Conservation (phyloP, 2,113 vertebrate genomes). For the Urocolius indicus region DNA sequence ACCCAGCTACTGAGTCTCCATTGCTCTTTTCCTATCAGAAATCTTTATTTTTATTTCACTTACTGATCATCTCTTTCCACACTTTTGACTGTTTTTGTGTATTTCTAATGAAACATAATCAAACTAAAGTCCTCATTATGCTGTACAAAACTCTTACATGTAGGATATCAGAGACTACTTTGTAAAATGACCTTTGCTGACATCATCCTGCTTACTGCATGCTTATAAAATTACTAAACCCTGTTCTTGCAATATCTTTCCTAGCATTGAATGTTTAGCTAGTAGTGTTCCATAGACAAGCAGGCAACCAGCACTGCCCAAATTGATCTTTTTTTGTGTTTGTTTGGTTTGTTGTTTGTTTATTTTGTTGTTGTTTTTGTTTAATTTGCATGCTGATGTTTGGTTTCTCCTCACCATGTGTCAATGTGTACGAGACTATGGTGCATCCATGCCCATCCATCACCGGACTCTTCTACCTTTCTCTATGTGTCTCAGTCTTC, state of each 20-base stretch:
- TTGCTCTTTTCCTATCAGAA: constrained; percentile 7
- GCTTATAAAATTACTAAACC: constrained; percentile 46
- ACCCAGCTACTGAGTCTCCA: constrained; percentile 26
- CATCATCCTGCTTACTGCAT: constrained; percentile 56
- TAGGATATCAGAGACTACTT: constrained; percentile 15
- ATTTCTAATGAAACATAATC: constrained; percentile 29
- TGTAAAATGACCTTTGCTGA: background rate
- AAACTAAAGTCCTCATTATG: constrained; percentile 11
- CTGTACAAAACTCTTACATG: constrained; percentile 20
- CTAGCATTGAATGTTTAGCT: constrained; percentile 83
- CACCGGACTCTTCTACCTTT: constrained; percentile 71
- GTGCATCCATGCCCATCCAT: constrained; percentile 71
- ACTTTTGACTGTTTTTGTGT: constrained; percentile 36
- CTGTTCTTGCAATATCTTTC: constrained; percentile 72
- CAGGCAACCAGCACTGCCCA: constrained; percentile 99
- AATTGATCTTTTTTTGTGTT: constrained; percentile 76
- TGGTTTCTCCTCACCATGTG: constrained; percentile 15
- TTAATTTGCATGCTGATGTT: constrained; percentile 76
- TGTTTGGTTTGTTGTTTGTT: constrained; percentile 73
- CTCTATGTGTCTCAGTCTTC: constrained; percentile 29
- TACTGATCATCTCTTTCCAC: constrained; percentile 23
- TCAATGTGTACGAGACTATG: constrained; percentile 50
- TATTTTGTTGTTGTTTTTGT: constrained; percentile 57
- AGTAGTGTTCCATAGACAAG: constrained; percentile 94
- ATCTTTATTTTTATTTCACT: constrained; percentile 43